Evolutionary conservation across 2,113 vertebrate species (phyloP), one percentile per base, ranked within the genome.

Genomic region (Petroica traversi): DNA sequence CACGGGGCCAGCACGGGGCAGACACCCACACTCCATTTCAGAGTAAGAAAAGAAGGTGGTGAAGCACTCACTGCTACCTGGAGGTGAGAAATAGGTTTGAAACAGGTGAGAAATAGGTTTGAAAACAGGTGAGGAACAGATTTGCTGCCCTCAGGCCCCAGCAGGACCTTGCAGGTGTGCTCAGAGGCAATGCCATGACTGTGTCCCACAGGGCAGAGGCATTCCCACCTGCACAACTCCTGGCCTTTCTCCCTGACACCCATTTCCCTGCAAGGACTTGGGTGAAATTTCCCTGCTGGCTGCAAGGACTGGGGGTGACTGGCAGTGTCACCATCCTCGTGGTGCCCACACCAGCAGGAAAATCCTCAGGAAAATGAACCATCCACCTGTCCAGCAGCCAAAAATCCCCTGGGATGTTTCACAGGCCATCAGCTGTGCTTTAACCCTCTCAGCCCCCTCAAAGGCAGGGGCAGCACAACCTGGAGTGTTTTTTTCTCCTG

Each of bases 321-420:
- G 2, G 20, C 74, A 43, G 33, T 4, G 34, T 57, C 3, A 2
- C 6, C 24, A 7, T 12, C 45, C 59, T 48, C 0, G 0, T 11
- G 31, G 63, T 25, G 45, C 22, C 88, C 22, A 0, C 28, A 17
- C 25, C 28, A 61, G 22, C 20, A 59, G 36, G n/a, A 82, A 62
- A n/a, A 34, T 49, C 31, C 49, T 76, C 4, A 66, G 59, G 41
- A 71, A 81, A 77, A 74, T 46, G 77, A 89, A 77, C 45, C 19
- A 54, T 24, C 77, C 73, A 71, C 87, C 55, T 72, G 84, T 59
- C 73, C 9, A 20, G 43, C 12, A 34, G 72, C 57, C 67, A 38
- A 61, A 88, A 83, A 31, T 5, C 11, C 49, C 51, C 25, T 5
- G 15, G 2, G 14, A 71, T n/a, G 40, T 73, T 86, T 91, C 93